phyloP scores from a whole-genome alignment of 2,113 vertebrate species.

The Amblyopsis rosae region DNA sequence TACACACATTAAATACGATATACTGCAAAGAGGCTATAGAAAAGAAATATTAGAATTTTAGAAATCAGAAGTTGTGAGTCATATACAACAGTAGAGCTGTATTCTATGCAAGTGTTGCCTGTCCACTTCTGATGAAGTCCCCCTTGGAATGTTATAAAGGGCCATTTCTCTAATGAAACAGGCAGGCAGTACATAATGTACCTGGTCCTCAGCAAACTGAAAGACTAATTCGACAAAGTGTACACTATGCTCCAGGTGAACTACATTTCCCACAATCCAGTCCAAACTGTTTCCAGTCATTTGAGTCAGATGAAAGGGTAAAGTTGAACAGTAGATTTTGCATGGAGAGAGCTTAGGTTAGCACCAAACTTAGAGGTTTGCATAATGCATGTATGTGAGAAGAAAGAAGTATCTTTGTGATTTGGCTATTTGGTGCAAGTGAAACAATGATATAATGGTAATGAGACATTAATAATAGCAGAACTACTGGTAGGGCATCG shows the following conservation, averaged over 20 bases:
- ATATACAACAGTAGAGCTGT: conserved; percentile 51
- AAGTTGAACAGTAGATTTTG: conserved; percentile 23
- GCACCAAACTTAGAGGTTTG: conserved; percentile 59
- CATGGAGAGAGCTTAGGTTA: conserved; percentile 48
- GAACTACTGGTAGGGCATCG: conserved; percentile 13
- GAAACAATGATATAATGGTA: conserved; percentile 1
- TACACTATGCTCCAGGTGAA: conserved; percentile 22
- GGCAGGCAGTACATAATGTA: conserved; percentile 53
- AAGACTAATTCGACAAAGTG: conserved; percentile 28
- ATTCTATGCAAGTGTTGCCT: conserved; percentile 47
- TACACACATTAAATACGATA: conserved; percentile 62
- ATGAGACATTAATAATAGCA: conserved; percentile 1
- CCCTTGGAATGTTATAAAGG: conserved; percentile 51
- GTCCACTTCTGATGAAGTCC: conserved; percentile 47
- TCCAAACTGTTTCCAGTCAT: neutral
- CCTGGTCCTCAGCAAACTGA: conserved; percentile 54
- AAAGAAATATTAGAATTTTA: conserved; percentile 36
- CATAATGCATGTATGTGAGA: conserved; percentile 33
- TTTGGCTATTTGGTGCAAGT: neutral
- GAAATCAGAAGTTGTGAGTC: conserved; percentile 36
- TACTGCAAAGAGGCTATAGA: conserved; percentile 45
- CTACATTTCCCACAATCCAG: conserved; percentile 15
- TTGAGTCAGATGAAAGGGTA: conserved; percentile 13
- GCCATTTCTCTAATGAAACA: conserved; percentile 36
- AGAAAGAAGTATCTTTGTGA: neutral